Evolutionary conservation across 2,797 vertebrate genomes (phyloP).

Genomic region (Siniperca undulata): DNA sequence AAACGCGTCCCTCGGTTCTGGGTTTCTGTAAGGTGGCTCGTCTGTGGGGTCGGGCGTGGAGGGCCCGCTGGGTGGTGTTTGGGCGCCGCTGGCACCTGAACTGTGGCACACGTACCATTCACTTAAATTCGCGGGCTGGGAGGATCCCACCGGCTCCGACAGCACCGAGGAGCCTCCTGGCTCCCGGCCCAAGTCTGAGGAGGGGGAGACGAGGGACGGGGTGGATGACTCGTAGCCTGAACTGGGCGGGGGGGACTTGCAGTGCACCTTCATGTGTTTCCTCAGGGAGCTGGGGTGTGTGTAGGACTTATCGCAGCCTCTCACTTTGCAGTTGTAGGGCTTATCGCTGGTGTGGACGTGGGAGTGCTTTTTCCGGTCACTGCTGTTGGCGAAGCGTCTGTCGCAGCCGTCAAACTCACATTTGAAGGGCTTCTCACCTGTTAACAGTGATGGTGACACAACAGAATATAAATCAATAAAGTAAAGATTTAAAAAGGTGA

Average conservation of each 20-base stretch:
- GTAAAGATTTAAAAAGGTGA: background rate
- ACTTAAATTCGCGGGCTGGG: conserved; percentile 92
- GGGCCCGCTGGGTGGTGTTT: conserved; percentile 84
- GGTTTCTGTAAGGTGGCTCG: conserved; percentile 82
- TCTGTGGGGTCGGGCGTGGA: conserved; percentile 86
- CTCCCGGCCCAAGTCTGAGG: conserved; percentile 94
- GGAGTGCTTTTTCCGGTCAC: conserved; percentile 98
- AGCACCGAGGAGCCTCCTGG: conserved; percentile 82
- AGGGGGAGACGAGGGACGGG: conserved; percentile 93
- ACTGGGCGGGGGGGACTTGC: conserved; percentile 96
- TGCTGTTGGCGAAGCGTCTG: conserved; percentile 99
- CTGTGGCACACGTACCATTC: conserved; percentile 99
- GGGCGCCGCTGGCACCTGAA: conserved; percentile 86
- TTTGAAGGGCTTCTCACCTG: conserved; percentile 98
- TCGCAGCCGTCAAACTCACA: conserved; percentile 98
- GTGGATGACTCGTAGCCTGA: conserved; percentile 96
- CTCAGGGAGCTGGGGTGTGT: conserved; percentile 97
- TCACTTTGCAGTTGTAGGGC: conserved; percentile 99
- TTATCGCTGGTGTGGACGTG: conserved; percentile 99
- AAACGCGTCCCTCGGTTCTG: conserved; percentile 83
- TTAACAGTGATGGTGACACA: conserved; percentile 61
- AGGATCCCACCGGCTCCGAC: conserved; percentile 87
- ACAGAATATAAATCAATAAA: background rate
- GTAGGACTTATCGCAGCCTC: conserved; percentile 99
- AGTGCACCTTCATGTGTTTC: conserved; percentile 99